Evolutionary conservation across 2,888 invertebrate species (phyloP).

Genomic region (Nomada hirtipes): DNA sequence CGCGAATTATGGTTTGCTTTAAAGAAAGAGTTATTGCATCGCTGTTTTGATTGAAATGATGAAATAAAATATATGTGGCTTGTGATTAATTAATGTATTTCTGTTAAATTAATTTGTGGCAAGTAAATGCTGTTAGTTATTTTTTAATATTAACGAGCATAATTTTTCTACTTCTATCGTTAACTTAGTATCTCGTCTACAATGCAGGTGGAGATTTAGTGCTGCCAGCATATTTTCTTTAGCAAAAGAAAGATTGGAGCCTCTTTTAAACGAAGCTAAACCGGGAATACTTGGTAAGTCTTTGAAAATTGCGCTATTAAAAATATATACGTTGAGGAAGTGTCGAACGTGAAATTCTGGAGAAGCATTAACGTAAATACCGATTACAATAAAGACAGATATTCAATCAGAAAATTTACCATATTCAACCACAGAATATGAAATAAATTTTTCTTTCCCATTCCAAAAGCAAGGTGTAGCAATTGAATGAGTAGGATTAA

Average conservation of each 20-base stretch:
- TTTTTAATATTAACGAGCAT: neutral
- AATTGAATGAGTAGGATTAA: too few species aligned
- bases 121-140: neutral
- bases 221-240: constrained; percentile 84
- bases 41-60: neutral
- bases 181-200: constrained; percentile 18
- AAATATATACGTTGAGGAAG: too few species aligned
- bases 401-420: too few species aligned
- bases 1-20: neutral
- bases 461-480: too few species aligned
- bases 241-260: constrained; percentile 85
- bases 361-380: too few species aligned
- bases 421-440: too few species aligned
- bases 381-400: too few species aligned
- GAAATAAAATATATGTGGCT: neutral
- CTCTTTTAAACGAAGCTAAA: constrained; percentile 84
- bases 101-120: neutral
- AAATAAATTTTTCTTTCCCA: too few species aligned
- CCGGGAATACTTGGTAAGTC: constrained; percentile 85
- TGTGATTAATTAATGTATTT: neutral
- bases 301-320: neutral
- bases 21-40: neutral
- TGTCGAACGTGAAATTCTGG: too few species aligned
- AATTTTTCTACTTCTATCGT: neutral
- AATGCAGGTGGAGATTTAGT: constrained; percentile 83